Evolutionary conservation across 1,140 invertebrate species (phyloP), one percentile per base, ranked within the genome.

Genomic region (Apis laboriosa): DNA sequence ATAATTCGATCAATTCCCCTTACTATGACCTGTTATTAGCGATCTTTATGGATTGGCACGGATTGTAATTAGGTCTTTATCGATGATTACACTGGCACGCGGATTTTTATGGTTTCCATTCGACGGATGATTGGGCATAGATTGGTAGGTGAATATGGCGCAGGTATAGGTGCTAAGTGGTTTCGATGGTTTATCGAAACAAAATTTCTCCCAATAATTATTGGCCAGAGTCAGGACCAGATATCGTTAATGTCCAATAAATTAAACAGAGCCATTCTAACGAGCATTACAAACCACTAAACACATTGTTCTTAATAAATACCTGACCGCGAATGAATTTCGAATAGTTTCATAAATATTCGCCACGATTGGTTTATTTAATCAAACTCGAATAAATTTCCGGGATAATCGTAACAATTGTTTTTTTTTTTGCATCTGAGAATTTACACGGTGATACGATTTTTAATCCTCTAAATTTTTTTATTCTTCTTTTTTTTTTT

Each of bases 11-110:
- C 83, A 71, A 86, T 90, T 81, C 80, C 73, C 34, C 43, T 51
- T 7, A 79, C 61, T 24, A 56, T 64, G 61, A 43, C 58, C 86
- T 86, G 86, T 90, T 89, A 90, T 90, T 90, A 90, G 77, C 78
- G 61, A 70, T 58, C 80, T 89, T 88, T 90, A 85, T 81, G 79
- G 85, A 89, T 90, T 80, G 85, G 67, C 75, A 77, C 72, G 70
- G 72, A 87, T 84, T 90, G 87, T 88, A 91, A 91, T 91, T 91
- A 92, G 86, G 84, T 79, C 76, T 89, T 89, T 90, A 90, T 88
- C 85, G 88, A 90, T 86, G 88, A 83, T 86, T 83, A 80, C 72
- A 34, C 58, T 24, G 78, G 80, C 79, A 75, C 76, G 76, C 75
- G 58, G 79, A 88, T 80, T 89, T 90, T 90, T 90, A 84, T 88